Base-by-base conservation (phyloP, 2,797 vertebrate genomes). In the Macropus fuliginosus region DNA sequence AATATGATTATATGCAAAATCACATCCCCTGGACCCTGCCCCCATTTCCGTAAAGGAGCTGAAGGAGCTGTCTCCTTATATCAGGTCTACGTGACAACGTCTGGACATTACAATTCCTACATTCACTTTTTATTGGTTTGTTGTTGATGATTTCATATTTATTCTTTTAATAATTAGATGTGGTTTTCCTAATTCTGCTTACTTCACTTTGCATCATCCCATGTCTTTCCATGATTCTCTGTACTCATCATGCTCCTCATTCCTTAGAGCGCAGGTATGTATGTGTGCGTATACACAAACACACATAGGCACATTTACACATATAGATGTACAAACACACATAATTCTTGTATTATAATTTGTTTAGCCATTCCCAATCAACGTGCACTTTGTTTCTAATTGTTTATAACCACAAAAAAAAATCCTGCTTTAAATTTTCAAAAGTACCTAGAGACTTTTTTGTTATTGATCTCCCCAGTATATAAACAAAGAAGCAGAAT, bases 61-160 rank as follows among this genome's bases (percentile, higher is more conserved):
- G 6, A 34, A 59, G 31, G 57, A 66, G 59, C 1, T 66, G 11
- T 34, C 13, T 66, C 34, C 31, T 66, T 13, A 66, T 66, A 5
- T 66, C 4, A 5, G 31, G 16, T 34, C 12, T 34, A 0, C 1
- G 1, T 34, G 4, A 1, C 59, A 34, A 66, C 14, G 0, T 34
- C 31, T 66, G 31, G 31, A 16, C 1, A 4, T 66, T 16, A n/a
- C 31, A n/a, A 1, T n/a, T 66, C 31, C 59, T 34, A 1, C 13
- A 66, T 14, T n/a, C 31, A 11, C 13, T 5, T 66, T 66, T 34
- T 34, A 66, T 66, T 66, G 13, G 4, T 16, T 66, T 34, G 59
- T 66, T 66, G 31, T 14, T n/a, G 13, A 14, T 66, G 16, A 66
- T 66, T 66, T 66, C 13, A 1, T 66, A 5, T 66, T n/a, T 66